Base-by-base conservation (phyloP, 2,888 invertebrate genomes). In the Hypselothyrea guttata region DNA sequence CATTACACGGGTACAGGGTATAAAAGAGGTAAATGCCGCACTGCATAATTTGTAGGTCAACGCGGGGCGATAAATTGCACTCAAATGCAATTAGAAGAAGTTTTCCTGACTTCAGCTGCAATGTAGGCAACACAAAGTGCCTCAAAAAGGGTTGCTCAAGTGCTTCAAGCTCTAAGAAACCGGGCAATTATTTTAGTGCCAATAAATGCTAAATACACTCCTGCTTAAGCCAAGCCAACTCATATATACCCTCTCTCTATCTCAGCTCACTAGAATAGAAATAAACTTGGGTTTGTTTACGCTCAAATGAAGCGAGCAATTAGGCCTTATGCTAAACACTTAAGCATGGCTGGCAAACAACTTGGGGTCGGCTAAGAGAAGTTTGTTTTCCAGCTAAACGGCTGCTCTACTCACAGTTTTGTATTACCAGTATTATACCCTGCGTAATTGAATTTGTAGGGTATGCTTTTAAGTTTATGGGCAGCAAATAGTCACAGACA, bases 11-110 rank as follows among this genome's bases (percentile, higher is more conserved):
- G n/a, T n/a, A n/a, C n/a, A n/a, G n/a, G n/a, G n/a, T n/a, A n/a
- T n/a, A 22, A 22, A 22, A 22, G 22, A 4, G 22, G 22, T 22
- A 22, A 22, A 22, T 22, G 22, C 22, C 57, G 64, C 70, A 63
- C 71, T 77, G 73, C 64, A 81, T 78, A 81, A 78, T 81, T 78
- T 78, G 61, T 73, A 63, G 78, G 77, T 75, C 75, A 71, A 42
- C 11, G 7, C 18, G 2, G n/a, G 28, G 8, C 28, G 7, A 70
- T 74, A 67, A 77, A 75, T 74, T 76, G 63, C 64, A 67, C 46
- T 67, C 61, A 42, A 76, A 74, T 66, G 61, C 40, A 71, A 71
- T 75, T 77, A 57, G 34, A 48, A 55, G 41, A 45, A 41, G 48
- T 54, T 55, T 52, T 55, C 42, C 18, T 11, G 1, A 18, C 16